Base-by-base conservation (phyloP, 2,113 vertebrate genomes). In the Pedionomus torquatus region DNA sequence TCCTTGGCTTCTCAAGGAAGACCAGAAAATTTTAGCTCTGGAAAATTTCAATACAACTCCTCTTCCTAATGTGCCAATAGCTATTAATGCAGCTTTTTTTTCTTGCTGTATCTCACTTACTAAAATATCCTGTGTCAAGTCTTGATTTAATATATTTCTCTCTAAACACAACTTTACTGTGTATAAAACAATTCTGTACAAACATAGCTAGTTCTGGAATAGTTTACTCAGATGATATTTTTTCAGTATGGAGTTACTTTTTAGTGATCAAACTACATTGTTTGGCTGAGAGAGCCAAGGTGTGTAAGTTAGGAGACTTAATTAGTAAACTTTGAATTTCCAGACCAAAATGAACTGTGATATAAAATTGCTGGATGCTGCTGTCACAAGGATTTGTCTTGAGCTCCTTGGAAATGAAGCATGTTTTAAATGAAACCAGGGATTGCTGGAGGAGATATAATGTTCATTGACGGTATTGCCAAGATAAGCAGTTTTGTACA, bases 41-140 rank as follows among this genome's bases (percentile, higher is more conserved):
- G 78, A 55, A 87, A 90, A 92, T 93, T 79, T 75, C 43, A 54
- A 12, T 82, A 61, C 16, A 66, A 46, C 18, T 39, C 3, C 46
- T 91, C 31, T 81, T 87, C 23, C 16, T 68, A 78, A 43, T 43
- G 24, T 64, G 33, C 14, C 11, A n/a, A 1, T 66, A 78, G 30
- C 14, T 60, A 46, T 66, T 58, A 76, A 48, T 8, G 7, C 58
- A 63, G 30, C 30, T 83, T 91, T 82, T 37, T 37, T 51, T 78
- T 76, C 20, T 91, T 87, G 5, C 17, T 51, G 3, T 65, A 31
- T 87, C 71, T 87, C 9, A 39, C 39, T 79, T 84, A 37, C 5
- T 69, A 39, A 85, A 85, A 49, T 83, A 65, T 54, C 11, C 7
- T 28, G 1, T 72, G 37, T 51, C 0, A 0, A 72, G 44, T 3